Percentiles rank a stretch among this genome's conserved stretches.
Conservation (phyloP, 2,113 vertebrate species). For the Phocoena sinus region DNA sequence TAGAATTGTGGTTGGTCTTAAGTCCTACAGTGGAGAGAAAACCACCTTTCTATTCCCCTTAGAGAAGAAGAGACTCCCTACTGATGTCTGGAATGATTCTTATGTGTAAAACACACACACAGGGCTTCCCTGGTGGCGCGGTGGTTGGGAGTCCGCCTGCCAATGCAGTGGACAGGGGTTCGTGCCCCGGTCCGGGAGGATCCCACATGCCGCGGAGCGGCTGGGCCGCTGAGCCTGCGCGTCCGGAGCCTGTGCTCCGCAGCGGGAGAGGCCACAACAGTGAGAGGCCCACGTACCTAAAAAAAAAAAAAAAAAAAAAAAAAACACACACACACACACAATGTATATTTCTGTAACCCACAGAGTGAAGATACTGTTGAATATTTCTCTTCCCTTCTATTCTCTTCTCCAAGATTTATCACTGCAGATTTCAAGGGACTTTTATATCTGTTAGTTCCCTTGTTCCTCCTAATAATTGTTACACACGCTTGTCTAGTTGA, state of each 20-base stretch:
- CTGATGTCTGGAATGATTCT: not conserved
- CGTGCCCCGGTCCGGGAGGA: too few species aligned
- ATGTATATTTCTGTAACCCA: not conserved
- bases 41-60: not conserved
- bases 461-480: not conserved
- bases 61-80: not conserved
- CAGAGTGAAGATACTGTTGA: not conserved
- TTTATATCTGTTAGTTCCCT: not conserved
- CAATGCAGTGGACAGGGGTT: too few species aligned
- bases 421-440: not conserved
- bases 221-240: too few species aligned
- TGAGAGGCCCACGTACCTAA: too few species aligned
- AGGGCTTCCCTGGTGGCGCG: too few species aligned
- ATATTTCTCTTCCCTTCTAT: not conserved
- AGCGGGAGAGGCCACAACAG: too few species aligned
- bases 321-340: not conserved
- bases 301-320: too few species aligned
- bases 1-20: not conserved
- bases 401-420: not conserved
- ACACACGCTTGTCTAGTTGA: not conserved
- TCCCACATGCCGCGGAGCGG: too few species aligned
- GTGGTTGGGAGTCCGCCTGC: too few species aligned
- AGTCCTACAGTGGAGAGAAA: not conserved
- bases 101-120: not conserved
- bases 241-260: too few species aligned